Base-by-base conservation (phyloP, 92 coral and sea anemone genomes). In the Anthopleura xanthogrammica region DNA sequence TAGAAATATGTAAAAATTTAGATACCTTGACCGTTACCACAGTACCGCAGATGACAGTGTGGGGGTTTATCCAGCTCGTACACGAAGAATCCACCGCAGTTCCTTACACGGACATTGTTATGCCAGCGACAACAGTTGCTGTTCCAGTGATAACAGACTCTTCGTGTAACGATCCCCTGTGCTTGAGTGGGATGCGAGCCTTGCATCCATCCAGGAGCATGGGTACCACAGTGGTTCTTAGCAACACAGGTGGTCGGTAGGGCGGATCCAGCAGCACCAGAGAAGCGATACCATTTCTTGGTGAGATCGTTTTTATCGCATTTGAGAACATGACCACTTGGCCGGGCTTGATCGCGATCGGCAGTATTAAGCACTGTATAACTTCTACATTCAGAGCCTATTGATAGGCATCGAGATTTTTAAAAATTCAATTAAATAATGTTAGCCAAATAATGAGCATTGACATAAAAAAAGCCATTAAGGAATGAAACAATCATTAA, bases 241-340 rank as follows among this genome's bases (percentile, higher is more conserved):
- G 80, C 74, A 46, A 89, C 87, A 85, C 92, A 85, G 16, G 83
- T 76, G 39, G 86, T 85, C 39, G 92, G 86, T 85, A 89, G 80
- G 50, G 72, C 46, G 11, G 77, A 76, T 24, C 92, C 92, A 20
- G 92, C 83, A 24, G 83, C 89, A 16, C 89, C 89, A 46, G 83
- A 76, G 36, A 89, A 85, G 62, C 92, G 86, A 58, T 89, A 89
- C 92, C 92, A 89, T 52, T 81, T 82, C 65, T 81, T 68, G n/a
- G 57, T 57, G 8, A 80, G 29, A 50, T 80, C 75, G 70, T 80
- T 80, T n/a, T 22, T 80, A 57, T 80, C 83, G 42, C 83, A 80
- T 65, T 80, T 80, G 14, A 60, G 74, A 29, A 23, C 19, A 10
- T 12, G 41, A 1, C 43, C 43, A 7, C 74, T 12, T 3, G 13